Evolutionary conservation across 2,113 vertebrate species (phyloP).

Genomic region (Megaceryle maxima): DNA sequence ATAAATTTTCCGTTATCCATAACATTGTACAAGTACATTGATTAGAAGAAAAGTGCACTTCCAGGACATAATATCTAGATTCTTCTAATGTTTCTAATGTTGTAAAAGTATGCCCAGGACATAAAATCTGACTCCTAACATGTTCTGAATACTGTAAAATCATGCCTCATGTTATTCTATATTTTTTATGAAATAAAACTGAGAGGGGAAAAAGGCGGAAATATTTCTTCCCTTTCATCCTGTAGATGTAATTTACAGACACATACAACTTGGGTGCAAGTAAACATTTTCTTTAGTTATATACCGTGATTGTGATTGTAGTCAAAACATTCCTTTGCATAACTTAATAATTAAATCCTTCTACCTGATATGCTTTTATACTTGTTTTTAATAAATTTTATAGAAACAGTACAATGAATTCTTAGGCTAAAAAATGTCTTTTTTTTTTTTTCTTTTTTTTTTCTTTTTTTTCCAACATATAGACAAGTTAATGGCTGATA

Average conservation of each 20-base stretch:
- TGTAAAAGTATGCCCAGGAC: not conserved
- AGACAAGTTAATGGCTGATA: not conserved
- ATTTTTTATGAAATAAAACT: not conserved
- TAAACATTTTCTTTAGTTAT: not conserved
- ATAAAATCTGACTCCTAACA: not conserved
- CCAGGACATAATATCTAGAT: not conserved
- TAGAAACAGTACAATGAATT: not conserved
- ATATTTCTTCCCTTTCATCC: not conserved
- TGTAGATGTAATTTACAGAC: not conserved
- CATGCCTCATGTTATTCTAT: not conserved
- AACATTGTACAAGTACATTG: not conserved
- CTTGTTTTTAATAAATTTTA: not conserved
- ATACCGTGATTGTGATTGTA: not conserved
- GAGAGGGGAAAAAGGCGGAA: not conserved
- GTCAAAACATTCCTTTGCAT: not conserved
- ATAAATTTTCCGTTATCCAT: not conserved
- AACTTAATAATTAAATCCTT: not conserved
- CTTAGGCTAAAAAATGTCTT: not conserved
- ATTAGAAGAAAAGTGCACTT: not conserved
- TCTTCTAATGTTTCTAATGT: not conserved
- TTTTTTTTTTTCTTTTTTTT: not conserved
- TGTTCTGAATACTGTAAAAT: not conserved
- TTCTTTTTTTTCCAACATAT: not conserved
- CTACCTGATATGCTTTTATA: not conserved
- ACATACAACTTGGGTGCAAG: not conserved